Percentiles rank a stretch among this genome's conserved stretches.
These are phyloP conservation scores for Cryptophagus acutangulus DNA, from an alignment of 2,888 invertebrate genomes.

Conservation along the genomic window DNA sequence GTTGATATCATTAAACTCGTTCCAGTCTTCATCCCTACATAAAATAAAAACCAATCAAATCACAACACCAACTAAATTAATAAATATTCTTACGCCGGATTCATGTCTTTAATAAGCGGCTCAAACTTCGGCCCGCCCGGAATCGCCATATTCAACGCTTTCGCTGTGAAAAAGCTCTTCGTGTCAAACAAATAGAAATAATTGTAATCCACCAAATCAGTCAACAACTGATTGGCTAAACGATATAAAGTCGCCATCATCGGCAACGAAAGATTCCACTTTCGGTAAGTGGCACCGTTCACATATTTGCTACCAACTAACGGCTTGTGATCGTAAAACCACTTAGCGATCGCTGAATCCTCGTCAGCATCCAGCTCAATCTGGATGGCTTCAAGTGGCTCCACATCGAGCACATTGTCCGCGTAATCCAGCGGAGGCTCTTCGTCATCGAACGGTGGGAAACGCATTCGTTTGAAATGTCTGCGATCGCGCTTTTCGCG, in stretches of 20 bases:
- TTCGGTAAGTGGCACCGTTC: slow-evolving; percentile 95
- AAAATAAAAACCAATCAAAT: slow-evolving; percentile 17
- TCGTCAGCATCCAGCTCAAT: slow-evolving; percentile 96
- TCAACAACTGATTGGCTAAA: slow-evolving; percentile 93
- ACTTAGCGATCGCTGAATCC: slow-evolving; percentile 82
- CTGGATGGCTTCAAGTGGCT: slow-evolving; percentile 97
- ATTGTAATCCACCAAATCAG: slow-evolving; percentile 96
- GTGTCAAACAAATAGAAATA: slow-evolving; percentile 99
- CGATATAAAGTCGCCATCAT: slow-evolving; percentile 98
- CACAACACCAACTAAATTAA: no score
- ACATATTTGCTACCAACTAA: slow-evolving; percentile 85
- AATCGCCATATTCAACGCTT: slow-evolving; percentile 98
- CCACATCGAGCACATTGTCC: slow-evolving; percentile 98
- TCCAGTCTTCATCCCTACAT: slow-evolving; percentile 97
- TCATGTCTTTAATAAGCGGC: slow-evolving; percentile 96
- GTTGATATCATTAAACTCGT: slow-evolving; percentile 99
- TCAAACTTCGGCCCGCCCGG: slow-evolving; percentile 99
- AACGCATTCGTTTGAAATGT: slow-evolving; percentile 98
- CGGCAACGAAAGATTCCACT: slow-evolving; percentile 93
- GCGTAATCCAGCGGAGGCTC: slow-evolving; percentile 99
- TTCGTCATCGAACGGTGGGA: slow-evolving; percentile 99
- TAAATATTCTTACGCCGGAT: slow-evolving; percentile 78
- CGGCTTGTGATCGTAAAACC: slow-evolving; percentile 99
- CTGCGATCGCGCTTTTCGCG: slow-evolving; percentile 97
- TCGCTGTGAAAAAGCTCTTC: slow-evolving; percentile 99